These are phyloP conservation scores for Calephelis perditalis DNA, from an alignment of 2,888 invertebrate genomes.

Conservation along the genomic window DNA sequence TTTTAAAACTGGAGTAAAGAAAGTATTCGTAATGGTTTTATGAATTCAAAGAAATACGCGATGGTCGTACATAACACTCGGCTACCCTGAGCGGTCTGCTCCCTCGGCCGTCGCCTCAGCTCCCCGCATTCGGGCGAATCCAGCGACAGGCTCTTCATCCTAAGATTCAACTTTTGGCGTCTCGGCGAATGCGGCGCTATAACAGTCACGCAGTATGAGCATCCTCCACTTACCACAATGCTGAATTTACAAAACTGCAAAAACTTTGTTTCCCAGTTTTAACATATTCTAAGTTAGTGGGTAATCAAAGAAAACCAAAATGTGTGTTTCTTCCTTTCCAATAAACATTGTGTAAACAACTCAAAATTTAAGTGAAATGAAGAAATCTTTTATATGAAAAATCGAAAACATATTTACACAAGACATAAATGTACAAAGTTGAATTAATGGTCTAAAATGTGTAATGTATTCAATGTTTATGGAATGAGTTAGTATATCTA, in stretches of 20 bases:
- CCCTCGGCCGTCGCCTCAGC: constrained; percentile 82
- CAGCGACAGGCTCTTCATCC: constrained; percentile 98
- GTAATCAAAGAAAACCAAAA: no score
- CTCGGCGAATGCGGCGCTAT: constrained; percentile 97
- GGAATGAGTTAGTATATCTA: constrained; percentile 7
- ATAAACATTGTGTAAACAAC: no score
- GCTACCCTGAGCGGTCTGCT: constrained; percentile 75
- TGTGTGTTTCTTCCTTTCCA: no score
- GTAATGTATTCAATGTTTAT: constrained; percentile 6
- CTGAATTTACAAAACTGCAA: constrained; percentile 5
- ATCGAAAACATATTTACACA: not conserved
- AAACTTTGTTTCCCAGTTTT: not conserved
- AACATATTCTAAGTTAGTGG: not conserved
- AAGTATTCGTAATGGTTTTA: not conserved
- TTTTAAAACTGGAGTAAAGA: constrained; percentile 7
- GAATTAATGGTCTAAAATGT: not conserved
- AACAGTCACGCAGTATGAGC: constrained; percentile 66
- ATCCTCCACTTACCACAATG: constrained; percentile 30
- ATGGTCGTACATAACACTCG: constrained; percentile 80
- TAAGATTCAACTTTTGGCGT: constrained; percentile 95
- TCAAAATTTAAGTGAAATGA: no score
- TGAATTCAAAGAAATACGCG: constrained; percentile 24
- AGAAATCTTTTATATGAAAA: not conserved
- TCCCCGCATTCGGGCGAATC: constrained; percentile 97
- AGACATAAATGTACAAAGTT: not conserved